phyloP scores from a whole-genome alignment of 1,140 invertebrate species.

The Zaprionus tsacasi region DNA sequence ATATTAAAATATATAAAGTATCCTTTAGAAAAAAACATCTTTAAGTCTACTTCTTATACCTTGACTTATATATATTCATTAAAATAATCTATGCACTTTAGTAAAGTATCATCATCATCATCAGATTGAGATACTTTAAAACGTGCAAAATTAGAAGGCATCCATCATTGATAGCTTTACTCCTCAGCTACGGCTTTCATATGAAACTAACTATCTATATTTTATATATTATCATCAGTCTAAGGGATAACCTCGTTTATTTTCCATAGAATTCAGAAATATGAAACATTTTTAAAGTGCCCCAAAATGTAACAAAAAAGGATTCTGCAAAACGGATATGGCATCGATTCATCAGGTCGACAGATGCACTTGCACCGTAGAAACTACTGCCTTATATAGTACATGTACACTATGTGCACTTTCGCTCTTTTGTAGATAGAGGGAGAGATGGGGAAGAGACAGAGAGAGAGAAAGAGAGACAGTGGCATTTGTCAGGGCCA shows the following conservation, averaged over 20 bases:
- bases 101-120: too few relatives aligned
- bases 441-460: background rate
- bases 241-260: background rate
- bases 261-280: background rate
- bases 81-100: too few relatives aligned
- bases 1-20: background rate
- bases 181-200: too few relatives aligned
- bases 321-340: background rate
- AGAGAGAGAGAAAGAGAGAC: background rate
- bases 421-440: conserved; percentile 52
- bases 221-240: background rate
- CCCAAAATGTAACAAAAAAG: background rate
- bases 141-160: too few relatives aligned
- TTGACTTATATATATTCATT: too few relatives aligned
- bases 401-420: conserved; percentile 25
- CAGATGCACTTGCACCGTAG: conserved; percentile 19
- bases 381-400: conserved; percentile 48
- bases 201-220: too few relatives aligned
- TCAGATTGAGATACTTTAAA: too few relatives aligned
- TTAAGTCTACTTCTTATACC: too few relatives aligned
- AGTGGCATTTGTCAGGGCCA: conserved; percentile 43
- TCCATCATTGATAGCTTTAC: too few relatives aligned
- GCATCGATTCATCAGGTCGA: conserved; percentile 41
- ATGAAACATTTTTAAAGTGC: background rate
- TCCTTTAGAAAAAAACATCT: too few relatives aligned